Evolutionary conservation across 2,113 vertebrate genomes (phyloP).

Genomic region (Halichoerus grypus): DNA sequence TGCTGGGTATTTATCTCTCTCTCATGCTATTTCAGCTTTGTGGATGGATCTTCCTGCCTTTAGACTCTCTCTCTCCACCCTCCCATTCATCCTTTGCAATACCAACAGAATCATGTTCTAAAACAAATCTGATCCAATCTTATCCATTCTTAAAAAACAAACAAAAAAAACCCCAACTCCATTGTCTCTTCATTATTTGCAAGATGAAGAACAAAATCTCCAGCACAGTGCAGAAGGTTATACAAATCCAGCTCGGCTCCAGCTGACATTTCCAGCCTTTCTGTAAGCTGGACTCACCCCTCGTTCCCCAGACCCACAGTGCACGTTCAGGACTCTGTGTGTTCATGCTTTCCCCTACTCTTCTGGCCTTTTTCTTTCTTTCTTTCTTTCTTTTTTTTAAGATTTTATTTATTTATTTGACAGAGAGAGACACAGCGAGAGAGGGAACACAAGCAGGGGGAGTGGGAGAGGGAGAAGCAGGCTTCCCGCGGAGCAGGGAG

Average conservation of each 20-base stretch:
- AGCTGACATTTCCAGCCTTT: neutral
- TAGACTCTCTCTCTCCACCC: neutral
- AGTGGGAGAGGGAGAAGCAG: too few relatives aligned
- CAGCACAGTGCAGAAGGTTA: fast-evolving
- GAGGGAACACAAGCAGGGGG: too few relatives aligned
- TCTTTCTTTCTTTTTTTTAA: neutral
- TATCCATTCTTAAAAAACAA: neutral
- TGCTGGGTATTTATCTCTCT: neutral
- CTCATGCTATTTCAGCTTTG: neutral
- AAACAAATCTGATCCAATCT: slow-evolving; percentile 6
- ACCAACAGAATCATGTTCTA: neutral
- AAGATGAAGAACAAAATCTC: neutral
- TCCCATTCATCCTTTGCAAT: neutral
- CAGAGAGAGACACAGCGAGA: too few relatives aligned
- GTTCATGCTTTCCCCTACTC: neutral
- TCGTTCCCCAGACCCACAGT: neutral
- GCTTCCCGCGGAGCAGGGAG: too few relatives aligned
- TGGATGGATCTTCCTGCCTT: neutral
- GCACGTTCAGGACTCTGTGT: neutral
- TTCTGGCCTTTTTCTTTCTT: neutral
- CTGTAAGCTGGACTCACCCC: neutral
- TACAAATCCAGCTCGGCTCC: neutral
- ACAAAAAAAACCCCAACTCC: neutral
- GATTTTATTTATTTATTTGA: too few relatives aligned
- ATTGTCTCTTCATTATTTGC: neutral